A percentile compares a stretch with the other conserved stretches of the same genome.
phyloP scores from a whole-genome alignment of 1,140 invertebrate species.

The Anastatus disparis region DNA sequence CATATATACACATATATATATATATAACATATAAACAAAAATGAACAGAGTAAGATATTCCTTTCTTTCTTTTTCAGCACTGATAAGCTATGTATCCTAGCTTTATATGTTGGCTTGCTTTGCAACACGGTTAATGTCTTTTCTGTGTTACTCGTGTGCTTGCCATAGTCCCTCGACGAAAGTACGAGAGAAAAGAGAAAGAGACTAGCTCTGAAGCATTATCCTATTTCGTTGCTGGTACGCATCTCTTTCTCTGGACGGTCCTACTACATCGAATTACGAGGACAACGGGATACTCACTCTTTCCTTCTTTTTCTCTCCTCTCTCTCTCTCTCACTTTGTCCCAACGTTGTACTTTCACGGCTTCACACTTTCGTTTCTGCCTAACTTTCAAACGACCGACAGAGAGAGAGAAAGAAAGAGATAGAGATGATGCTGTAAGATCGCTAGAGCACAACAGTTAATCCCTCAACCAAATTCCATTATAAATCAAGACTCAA shows the following conservation, averaged over 20 bases:
- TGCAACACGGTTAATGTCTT: slow-evolving; percentile 62
- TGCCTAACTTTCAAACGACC: slow-evolving; percentile 27
- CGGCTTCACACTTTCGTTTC: slow-evolving; percentile 35
- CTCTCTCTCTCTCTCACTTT: slow-evolving; percentile 19
- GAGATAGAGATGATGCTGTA: not conserved
- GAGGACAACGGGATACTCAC: slow-evolving; percentile 48
- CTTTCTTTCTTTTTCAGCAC: slow-evolving; percentile 42
- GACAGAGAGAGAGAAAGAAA: not conserved
- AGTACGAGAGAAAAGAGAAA: slow-evolving; percentile 16
- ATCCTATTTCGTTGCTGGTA: slow-evolving; percentile 57
- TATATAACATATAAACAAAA: not conserved
- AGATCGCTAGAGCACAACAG: not conserved
- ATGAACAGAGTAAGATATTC: slow-evolving; percentile 39
- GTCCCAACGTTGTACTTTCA: slow-evolving; percentile 31
- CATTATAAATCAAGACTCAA: slow-evolving; percentile 31
- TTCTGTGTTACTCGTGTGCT: slow-evolving; percentile 63
- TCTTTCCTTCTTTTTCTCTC: slow-evolving; percentile 34
- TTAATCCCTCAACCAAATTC: slow-evolving; percentile 34
- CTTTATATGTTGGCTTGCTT: slow-evolving; percentile 40
- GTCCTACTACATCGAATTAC: slow-evolving; percentile 47
- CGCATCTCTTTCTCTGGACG: slow-evolving; percentile 40
- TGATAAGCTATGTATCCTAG: no score
- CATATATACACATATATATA: slow-evolving; percentile 18
- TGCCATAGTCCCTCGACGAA: slow-evolving; percentile 57
- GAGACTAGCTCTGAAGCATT: slow-evolving; percentile 50